A percentile compares a stretch with the other conserved stretches of the same genome.
Evolutionary conservation across 53 echinoderm and acorn worm species (phyloP).

Genomic region (Arbacia lixula): DNA sequence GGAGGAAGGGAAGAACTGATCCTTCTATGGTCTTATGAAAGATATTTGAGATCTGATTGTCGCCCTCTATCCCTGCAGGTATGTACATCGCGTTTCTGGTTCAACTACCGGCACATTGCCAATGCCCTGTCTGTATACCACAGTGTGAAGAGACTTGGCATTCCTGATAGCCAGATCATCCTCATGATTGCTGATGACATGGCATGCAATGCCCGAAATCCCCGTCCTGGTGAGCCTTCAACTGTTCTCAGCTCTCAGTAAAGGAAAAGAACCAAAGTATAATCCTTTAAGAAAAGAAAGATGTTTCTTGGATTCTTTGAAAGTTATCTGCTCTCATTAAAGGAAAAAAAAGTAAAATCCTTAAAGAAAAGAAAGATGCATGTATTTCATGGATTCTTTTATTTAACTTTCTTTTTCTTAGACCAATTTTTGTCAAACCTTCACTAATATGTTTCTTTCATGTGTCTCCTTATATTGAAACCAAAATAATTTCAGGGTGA

Average conservation of each 20-base stretch:
- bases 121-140: constrained; percentile 89
- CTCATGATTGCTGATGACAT: constrained; percentile 95
- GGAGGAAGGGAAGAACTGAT: not conserved
- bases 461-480: no score
- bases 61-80: constrained; percentile 59
- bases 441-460: no score
- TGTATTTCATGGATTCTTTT: not conserved
- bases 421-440: no score
- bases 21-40: no score
- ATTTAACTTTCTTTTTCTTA: not conserved
- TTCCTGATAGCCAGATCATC: constrained; percentile 97
- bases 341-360: no score
- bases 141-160: constrained; percentile 95
- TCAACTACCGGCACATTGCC: constrained; percentile 98
- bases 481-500: no score
- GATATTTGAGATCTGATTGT: no score
- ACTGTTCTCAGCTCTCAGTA: no score
- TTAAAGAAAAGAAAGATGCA: not conserved
- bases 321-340: no score
- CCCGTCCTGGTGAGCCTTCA: constrained; percentile 96
- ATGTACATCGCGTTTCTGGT: constrained; percentile 97
- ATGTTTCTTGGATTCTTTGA: no score
- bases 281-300: no score
- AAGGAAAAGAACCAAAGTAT: no score
- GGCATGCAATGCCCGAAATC: constrained; percentile 94